Conservation (phyloP, 1,140 invertebrate species). For the Papilio xuthus region DNA sequence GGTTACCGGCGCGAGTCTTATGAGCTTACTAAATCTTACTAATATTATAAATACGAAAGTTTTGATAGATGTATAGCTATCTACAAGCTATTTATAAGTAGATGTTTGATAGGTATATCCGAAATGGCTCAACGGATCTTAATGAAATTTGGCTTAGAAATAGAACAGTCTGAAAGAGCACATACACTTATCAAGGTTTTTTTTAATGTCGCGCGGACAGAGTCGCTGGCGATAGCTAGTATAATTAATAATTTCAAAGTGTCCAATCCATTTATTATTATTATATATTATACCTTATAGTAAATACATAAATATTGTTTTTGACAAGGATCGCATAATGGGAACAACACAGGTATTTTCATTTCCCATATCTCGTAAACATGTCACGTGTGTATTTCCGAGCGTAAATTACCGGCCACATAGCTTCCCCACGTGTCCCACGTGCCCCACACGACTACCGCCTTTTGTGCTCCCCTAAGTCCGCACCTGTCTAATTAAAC, state of each 20-base stretch:
- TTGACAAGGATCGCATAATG: constrained; percentile 20
- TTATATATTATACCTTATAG: not conserved
- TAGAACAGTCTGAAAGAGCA: too few species aligned
- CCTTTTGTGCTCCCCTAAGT: not conserved
- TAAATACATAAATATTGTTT: constrained; percentile 27
- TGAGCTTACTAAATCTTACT: too few species aligned
- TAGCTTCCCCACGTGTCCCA: not conserved
- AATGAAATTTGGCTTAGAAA: too few species aligned
- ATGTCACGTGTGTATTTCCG: constrained; percentile 34
- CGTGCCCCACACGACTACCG: not conserved
- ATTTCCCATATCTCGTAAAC: constrained; percentile 38
- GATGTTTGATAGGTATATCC: too few species aligned
- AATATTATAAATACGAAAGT: too few species aligned
- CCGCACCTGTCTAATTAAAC: constrained; percentile 17
- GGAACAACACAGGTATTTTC: constrained; percentile 35
- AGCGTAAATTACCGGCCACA: constrained; percentile 32
- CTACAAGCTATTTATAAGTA: too few species aligned
- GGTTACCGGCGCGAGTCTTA: too few species aligned
- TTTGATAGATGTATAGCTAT: too few species aligned
- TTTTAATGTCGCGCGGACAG: too few species aligned
- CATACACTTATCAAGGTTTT: too few species aligned
- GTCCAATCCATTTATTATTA: not conserved
- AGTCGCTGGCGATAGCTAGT: too few species aligned
- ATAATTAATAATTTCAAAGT: not conserved
- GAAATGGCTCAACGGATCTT: too few species aligned